Base-by-base conservation (phyloP, 2,888 invertebrate species). In the Nudaria mundana region DNA sequence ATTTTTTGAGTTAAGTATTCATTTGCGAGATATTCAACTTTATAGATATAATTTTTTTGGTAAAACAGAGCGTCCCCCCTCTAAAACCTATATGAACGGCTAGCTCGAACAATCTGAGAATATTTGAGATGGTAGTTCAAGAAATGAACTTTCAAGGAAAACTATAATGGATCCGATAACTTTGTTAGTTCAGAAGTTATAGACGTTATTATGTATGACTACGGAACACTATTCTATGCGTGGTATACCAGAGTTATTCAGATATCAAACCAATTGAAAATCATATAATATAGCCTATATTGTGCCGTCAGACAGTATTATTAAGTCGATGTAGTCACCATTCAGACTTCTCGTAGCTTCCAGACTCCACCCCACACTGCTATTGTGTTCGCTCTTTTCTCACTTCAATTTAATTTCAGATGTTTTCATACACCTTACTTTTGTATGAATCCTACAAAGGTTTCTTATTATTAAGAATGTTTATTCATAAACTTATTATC, bases 331-430 rank as follows among this genome's bases (percentile, higher is more conserved):
- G 73, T 73, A 74, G 70, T 64, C 61, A 57, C 65, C 63, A 76
- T 77, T 76, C 79, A 76, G 60, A 55, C 59, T 63, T 62, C 63
- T 64, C 65, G 57, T 56, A 55, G 64, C 64, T 63, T 67, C 63
- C 60, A 56, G 62, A 55, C 56, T 52, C 29, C 42, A 32, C 36
- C 44, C 38, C 45, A 64, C 69, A 61, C 56, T 53, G 53, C 70
- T 54, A 78, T 84, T 82, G 81, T 81, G 66, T 52, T 60, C 54
- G 64, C 66, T 73, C 76, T 78, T 76, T 77, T 71, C 69, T 57
- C 66, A 69, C 67, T 76, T 77, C 71, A 76, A 81, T 81, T 75
- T 75, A 75, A 77, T 80, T 76, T 76, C 68, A 76, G 67, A 63
- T 72, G 64, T 73, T 74, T 75, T 66, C 62, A 63, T 71, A 66